Evolutionary conservation across 2,888 invertebrate species (phyloP).

Genomic region (Drosophila leonis): DNA sequence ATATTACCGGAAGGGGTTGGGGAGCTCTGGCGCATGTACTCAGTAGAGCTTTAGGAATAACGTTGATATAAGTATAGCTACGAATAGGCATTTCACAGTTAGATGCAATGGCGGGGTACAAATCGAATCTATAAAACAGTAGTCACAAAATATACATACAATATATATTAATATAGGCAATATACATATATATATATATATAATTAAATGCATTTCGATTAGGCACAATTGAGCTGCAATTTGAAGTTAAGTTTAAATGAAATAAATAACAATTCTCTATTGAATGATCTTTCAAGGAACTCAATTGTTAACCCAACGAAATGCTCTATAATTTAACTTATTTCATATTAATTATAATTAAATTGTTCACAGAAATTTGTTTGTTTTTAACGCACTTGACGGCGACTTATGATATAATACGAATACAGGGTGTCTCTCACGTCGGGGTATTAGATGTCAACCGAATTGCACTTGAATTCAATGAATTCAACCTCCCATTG

Average conservation of each 20-base stretch:
- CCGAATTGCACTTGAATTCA: conserved; percentile 14
- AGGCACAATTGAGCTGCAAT: conserved; percentile 47
- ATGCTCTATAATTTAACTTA: conserved; percentile 50
- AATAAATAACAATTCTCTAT: conserved; percentile 20
- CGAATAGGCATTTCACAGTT: conserved; percentile 77
- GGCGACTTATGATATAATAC: conserved; percentile 56
- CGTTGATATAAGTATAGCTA: conserved; percentile 71
- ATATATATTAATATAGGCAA: conserved; percentile 36
- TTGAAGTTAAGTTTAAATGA: neutral
- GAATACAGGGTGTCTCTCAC: conserved; percentile 31
- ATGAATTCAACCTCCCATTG: conserved; percentile 6
- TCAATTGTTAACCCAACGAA: conserved; percentile 49
- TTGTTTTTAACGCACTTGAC: conserved; percentile 68
- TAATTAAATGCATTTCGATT: conserved; percentile 42
- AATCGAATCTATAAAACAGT: conserved; percentile 77
- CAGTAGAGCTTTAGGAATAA: conserved; percentile 74
- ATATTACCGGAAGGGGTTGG: conserved; percentile 65
- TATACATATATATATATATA: conserved; percentile 18
- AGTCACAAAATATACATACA: conserved; percentile 67
- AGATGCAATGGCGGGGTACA: conserved; percentile 72
- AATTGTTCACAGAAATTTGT: conserved; percentile 67
- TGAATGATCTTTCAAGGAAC: conserved; percentile 3
- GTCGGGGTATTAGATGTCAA: conserved; percentile 9
- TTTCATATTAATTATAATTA: conserved; percentile 25
- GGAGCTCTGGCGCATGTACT: conserved; percentile 41